A percentile compares a stretch with the other conserved stretches of the same genome.
Conservation (phyloP, 1,140 invertebrate species). For the Halictus rubicundus region DNA sequence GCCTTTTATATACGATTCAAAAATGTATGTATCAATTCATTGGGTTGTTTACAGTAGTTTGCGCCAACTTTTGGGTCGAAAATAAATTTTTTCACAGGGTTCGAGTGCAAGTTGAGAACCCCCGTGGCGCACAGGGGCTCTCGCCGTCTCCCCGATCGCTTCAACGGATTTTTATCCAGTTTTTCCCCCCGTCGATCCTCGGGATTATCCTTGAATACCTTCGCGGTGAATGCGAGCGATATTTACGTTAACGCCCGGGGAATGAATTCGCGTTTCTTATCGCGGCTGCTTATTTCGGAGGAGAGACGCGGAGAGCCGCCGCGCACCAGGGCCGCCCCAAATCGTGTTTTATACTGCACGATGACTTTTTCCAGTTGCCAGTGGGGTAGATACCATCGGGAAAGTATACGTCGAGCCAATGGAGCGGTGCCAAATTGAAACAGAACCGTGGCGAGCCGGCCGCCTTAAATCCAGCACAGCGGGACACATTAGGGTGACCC, state of each 20-base stretch:
- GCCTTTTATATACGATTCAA: too few species aligned
- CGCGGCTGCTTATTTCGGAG: not conserved
- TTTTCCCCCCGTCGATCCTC: too few species aligned
- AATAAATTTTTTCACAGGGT: too few species aligned
- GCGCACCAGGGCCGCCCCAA: not conserved
- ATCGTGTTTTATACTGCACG: conserved; percentile 6
- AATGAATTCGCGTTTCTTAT: not conserved
- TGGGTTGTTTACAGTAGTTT: too few species aligned
- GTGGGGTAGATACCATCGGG: not conserved
- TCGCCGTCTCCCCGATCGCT: not conserved
- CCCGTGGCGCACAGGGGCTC: too few species aligned
- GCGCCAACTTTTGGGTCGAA: too few species aligned
- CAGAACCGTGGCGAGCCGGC: conserved; percentile 42
- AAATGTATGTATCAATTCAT: too few species aligned
- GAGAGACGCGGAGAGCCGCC: not conserved
- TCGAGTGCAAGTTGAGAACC: too few species aligned
- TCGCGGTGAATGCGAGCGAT: not conserved
- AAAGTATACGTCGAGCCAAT: conserved; percentile 13
- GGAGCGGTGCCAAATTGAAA: conserved; percentile 57
- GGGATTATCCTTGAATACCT: not conserved
- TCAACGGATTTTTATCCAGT: not conserved
- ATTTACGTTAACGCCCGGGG: not conserved
- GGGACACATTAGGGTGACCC: conserved; percentile 38
- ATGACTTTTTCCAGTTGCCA: not conserved
- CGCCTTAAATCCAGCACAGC: conserved; percentile 48